Evolutionary conservation across 2,888 invertebrate genomes (phyloP).

Genomic region (Trachelus troglodyta): DNA sequence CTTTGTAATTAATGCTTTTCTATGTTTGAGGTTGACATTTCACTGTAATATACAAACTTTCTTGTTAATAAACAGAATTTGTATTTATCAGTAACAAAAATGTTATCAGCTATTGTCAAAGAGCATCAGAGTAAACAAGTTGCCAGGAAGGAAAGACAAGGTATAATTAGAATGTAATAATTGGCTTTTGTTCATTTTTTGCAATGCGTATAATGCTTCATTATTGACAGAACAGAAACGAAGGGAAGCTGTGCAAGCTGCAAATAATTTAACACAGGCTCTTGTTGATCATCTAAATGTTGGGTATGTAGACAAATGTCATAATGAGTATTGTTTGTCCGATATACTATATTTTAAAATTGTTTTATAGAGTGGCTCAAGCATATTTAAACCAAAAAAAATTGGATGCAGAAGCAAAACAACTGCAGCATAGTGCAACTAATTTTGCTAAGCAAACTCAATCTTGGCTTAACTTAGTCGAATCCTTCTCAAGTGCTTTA

Average conservation of each 20-base stretch:
- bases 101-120: slow-evolving; percentile 88
- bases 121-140: slow-evolving; percentile 87
- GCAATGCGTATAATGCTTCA: neutral
- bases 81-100: slow-evolving; percentile 60
- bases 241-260: slow-evolving; percentile 92
- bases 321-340: slow-evolving; percentile 7
- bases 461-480: slow-evolving; percentile 94
- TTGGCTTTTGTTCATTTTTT: neutral
- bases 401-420: slow-evolving; percentile 96
- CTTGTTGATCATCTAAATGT: slow-evolving; percentile 98
- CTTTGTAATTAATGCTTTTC: neutral
- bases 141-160: slow-evolving; percentile 84
- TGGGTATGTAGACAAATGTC: slow-evolving; percentile 74
- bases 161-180: slow-evolving; percentile 63
- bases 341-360: slow-evolving; percentile 28
- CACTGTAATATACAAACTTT: neutral
- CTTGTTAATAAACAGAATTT: neutral
- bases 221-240: slow-evolving; percentile 82
- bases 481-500: slow-evolving; percentile 86
- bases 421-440: slow-evolving; percentile 91
- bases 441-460: slow-evolving; percentile 97
- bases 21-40: neutral
- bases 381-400: slow-evolving; percentile 98
- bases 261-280: slow-evolving; percentile 91
- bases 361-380: slow-evolving; percentile 85